Evolutionary conservation across 2,888 invertebrate genomes (phyloP).

Genomic region (Lasioglossum vierecki): DNA sequence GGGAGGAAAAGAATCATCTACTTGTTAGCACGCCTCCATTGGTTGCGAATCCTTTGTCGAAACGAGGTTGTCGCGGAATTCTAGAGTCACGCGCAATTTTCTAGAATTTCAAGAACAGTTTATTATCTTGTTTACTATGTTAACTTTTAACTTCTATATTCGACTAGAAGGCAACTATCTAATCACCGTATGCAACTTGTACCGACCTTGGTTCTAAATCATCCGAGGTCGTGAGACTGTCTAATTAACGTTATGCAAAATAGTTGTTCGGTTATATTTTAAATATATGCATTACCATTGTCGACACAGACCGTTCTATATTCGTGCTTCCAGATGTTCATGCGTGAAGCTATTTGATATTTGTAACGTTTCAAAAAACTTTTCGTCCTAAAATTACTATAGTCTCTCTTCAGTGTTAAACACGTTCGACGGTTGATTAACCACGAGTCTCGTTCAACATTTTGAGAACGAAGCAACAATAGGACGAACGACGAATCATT

Average conservation of each 20-base stretch:
- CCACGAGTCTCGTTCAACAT: constrained; percentile 14
- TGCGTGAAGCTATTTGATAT: too few species aligned
- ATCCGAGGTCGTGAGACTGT: neutral
- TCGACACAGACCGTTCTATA: too few species aligned
- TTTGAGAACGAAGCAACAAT: constrained; percentile 47
- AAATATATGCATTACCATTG: neutral
- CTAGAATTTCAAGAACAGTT: too few species aligned
- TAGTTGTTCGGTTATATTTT: neutral
- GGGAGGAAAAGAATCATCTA: constrained; percentile 35
- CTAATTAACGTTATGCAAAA: neutral
- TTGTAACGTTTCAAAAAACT: too few species aligned
- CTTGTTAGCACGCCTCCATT: constrained; percentile 45
- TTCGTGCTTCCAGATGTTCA: too few species aligned
- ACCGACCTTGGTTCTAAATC: neutral
- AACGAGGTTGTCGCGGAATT: neutral
- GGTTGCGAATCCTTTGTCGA: constrained; percentile 23
- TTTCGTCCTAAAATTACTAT: neutral
- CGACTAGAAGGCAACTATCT: neutral
- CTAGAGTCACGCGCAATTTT: neutral
- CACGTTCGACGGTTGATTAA: neutral
- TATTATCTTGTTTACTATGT: neutral
- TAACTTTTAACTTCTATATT: neutral
- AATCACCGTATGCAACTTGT: neutral
- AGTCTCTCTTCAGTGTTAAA: neutral
- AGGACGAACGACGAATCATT: constrained; percentile 41